phyloP scores from a whole-genome alignment of 1,140 invertebrate genomes.

The Trichogramma pretiosum region DNA sequence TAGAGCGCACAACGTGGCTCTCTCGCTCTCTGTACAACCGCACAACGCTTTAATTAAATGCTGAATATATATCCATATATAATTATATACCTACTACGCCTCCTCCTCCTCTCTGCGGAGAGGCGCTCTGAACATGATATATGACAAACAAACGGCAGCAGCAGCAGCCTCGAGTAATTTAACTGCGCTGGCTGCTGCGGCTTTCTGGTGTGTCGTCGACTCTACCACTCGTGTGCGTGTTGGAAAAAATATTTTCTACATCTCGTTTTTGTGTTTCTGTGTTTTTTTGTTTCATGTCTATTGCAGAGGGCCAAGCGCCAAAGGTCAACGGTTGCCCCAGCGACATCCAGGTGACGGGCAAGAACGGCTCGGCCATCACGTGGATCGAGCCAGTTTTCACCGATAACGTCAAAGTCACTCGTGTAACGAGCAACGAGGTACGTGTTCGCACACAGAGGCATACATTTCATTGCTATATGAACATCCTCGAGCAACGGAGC shows the following conservation, averaged over 20 bases:
- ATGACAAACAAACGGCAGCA: background rate
- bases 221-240: background rate
- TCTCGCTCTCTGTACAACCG: no score
- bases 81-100: no score
- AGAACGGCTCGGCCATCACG: conserved; percentile 39
- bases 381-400: conserved; percentile 52
- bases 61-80: no score
- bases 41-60: no score
- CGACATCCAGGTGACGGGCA: conserved; percentile 34
- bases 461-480: no score
- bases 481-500: no score
- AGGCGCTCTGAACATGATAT: no score
- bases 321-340: conserved; percentile 41
- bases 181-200: no score
- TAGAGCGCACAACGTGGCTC: no score
- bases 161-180: no score
- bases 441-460: conserved; percentile 4
- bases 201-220: background rate
- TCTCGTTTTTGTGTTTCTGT: conserved; percentile 5
- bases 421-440: conserved; percentile 46
- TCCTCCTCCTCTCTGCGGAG: no score
- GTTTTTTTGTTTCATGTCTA: conserved; percentile 21
- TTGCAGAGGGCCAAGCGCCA: conserved; percentile 40
- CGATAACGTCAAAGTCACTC: conserved; percentile 49
- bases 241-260: background rate